Percentiles rank a stretch among this genome's conserved stretches.
Evolutionary conservation across 2,113 vertebrate species (phyloP).

Genomic region (Chaetura pelagica): DNA sequence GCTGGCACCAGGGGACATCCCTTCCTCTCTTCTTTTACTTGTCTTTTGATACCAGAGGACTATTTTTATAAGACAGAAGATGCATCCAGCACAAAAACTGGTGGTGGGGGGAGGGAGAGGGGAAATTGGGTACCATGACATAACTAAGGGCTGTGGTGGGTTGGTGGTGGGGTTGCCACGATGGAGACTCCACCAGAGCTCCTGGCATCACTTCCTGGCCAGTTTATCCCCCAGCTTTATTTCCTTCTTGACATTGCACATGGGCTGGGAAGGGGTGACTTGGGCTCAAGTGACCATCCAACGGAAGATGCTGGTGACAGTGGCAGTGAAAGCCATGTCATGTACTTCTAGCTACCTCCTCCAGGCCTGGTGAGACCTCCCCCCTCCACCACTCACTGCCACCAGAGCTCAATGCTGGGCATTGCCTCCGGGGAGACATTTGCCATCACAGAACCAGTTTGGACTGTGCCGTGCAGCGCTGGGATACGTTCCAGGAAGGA

Average conservation of each 20-base stretch:
- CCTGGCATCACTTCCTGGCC: neutral
- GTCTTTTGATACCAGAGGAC: conserved; percentile 68
- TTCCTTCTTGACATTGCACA: neutral
- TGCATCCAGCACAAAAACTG: neutral
- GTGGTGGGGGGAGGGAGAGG: neutral
- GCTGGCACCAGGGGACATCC: conserved; percentile 17
- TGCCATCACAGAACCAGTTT: neutral
- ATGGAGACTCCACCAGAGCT: neutral
- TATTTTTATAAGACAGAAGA: conserved; percentile 50
- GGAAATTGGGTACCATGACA: neutral
- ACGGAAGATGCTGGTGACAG: neutral
- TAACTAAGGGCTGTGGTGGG: neutral
- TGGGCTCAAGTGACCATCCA: neutral
- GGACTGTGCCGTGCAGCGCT: neutral
- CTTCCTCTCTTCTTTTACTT: neutral
- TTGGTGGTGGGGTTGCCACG: neutral
- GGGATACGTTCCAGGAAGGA: neutral
- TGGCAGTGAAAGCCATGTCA: neutral
- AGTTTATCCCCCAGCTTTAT: neutral
- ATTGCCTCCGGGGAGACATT: neutral
- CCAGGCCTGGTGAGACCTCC: neutral
- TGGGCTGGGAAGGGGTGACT: neutral
- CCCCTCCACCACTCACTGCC: neutral
- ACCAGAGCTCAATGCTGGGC: neutral
- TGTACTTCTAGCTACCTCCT: conserved; percentile 63